A percentile compares a stretch with the other conserved stretches of the same genome.
These are phyloP conservation scores for Drosophila mojavensis DNA, from an alignment of 1,140 invertebrate species.

Conservation along the genomic window DNA sequence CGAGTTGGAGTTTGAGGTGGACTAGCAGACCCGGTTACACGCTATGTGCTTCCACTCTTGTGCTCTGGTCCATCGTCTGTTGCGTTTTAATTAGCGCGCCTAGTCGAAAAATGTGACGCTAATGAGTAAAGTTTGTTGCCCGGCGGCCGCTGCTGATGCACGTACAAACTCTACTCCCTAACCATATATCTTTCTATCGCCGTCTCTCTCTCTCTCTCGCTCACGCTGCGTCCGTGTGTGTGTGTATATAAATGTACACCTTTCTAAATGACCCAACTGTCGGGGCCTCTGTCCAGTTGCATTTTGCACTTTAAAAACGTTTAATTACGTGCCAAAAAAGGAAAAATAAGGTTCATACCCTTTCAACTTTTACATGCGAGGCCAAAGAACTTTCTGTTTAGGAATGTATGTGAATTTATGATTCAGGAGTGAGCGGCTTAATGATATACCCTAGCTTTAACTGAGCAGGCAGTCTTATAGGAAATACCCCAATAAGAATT, in stretches of 20 bases:
- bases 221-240: neutral
- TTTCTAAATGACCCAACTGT: constrained; percentile 26
- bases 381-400: neutral
- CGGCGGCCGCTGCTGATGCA: constrained; percentile 34
- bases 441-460: too few species aligned
- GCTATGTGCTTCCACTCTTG: neutral
- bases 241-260: constrained; percentile 51
- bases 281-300: constrained; percentile 3
- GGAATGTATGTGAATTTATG: too few species aligned
- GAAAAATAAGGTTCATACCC: neutral
- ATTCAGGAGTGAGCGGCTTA: too few species aligned
- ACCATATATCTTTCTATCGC: neutral
- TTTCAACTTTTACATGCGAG: constrained; percentile 12
- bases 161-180: neutral
- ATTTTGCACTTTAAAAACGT: constrained; percentile 40
- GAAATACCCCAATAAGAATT: too few species aligned
- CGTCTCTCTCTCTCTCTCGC: neutral
- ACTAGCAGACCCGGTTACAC: neutral
- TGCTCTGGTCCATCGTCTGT: constrained; percentile 26
- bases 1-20: constrained; percentile 7
- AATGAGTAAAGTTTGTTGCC: constrained; percentile 82
- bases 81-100: constrained; percentile 77
- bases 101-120: constrained; percentile 75
- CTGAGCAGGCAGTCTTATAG: too few species aligned
- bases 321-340: constrained; percentile 33